Base-by-base conservation (phyloP, 2,888 invertebrate species). In the Agrochola lota region DNA sequence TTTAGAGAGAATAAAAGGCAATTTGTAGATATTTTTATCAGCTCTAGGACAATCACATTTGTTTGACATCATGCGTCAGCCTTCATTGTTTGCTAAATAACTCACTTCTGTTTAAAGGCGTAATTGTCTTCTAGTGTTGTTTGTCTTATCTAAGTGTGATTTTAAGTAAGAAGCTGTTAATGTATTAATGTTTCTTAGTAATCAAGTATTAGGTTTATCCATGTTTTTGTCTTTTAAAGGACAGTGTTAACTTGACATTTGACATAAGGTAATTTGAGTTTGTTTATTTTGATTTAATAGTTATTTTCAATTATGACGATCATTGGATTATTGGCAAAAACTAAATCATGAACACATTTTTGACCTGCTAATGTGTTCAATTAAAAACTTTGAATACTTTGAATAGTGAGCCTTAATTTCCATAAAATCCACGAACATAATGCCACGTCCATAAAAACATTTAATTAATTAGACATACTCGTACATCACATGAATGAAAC, bases 111-210 rank as follows among this genome's bases (percentile, higher is more conserved):
- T 57, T 43, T 77, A 64, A 4, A 63, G 57, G 62, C 40, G 62
- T 82, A 84, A 86, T 85, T 80, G 80, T 15, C 60, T 69, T 70
- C 63, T 59, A 63, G 26, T 74, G 71, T 57, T 72, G 70, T 85
- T 81, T 75, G 46, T 81, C 7, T 69, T 69, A 85, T 76, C 55
- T 30, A 78, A 1, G 87, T 88, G 88, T 80, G 78, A 88, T 69
- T 78, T 85, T 83, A 75, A 70, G 68, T 72, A 80, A 70, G 67
- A 75, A 60, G 30, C 35, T 66, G 85, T 71, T 86, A 88, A 86
- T 89, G 80, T 81, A 79, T 23, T 40, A 84, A 82, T 88, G 78
- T 85, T 88, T 86, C 64, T 71, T 71, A 72, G 60, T 76, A 77
- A 57, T 67, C 59, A 72, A 11, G 26, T 43, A 46, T 78, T 55